Evolutionary conservation across 2,113 vertebrate genomes (phyloP), one percentile per base, ranked within the genome.

Genomic region (Halichoerus grypus): DNA sequence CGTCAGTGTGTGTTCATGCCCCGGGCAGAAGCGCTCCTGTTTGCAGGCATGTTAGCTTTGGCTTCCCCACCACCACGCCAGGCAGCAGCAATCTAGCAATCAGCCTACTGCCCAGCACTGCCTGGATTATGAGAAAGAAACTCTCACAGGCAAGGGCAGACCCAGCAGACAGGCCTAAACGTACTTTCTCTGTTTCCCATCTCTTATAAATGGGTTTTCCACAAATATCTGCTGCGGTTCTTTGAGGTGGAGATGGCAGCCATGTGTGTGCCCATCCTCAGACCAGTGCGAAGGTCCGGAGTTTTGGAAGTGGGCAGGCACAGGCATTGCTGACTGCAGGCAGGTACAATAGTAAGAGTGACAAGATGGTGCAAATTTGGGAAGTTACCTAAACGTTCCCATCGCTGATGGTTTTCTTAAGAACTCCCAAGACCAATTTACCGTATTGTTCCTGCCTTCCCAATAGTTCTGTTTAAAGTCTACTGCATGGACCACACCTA

Each of bases 401-500:
- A 57, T 18, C 69, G n/a, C 14, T 89, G 77, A 1, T 19, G 13
- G 6, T 67, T 77, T 96, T 77, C 28, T 46, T 46, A 18, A 53
- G 55, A 81, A 53, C 31, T 59, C 33, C 36, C 0, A 0, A 88
- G 74, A 59, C 49, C 31, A 28, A 51, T 24, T 93, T 42, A 69
- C 72, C 49, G 1, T 39, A 1, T 16, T 51, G 90, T 26, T 96
- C 91, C 67, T 96, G 53, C 96, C 69, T 98, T 94, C 79, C 49
- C 59, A 5, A 82, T 96, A 99, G 99, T 99, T 98, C 98, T 99
- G 39, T 99, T 99, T 97, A 99, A 99, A 98, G 99, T 99, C 83
- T 99, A 99, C 98, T 99, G 99, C 98, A 97, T 99, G 84, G 99
- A 99, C 98, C 99, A 99, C 98, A 99, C 99, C 86, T 99, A 99